These are phyloP conservation scores for Trypoxylus dichotomus DNA, from an alignment of 1,140 invertebrate species.

Conservation along the genomic window DNA sequence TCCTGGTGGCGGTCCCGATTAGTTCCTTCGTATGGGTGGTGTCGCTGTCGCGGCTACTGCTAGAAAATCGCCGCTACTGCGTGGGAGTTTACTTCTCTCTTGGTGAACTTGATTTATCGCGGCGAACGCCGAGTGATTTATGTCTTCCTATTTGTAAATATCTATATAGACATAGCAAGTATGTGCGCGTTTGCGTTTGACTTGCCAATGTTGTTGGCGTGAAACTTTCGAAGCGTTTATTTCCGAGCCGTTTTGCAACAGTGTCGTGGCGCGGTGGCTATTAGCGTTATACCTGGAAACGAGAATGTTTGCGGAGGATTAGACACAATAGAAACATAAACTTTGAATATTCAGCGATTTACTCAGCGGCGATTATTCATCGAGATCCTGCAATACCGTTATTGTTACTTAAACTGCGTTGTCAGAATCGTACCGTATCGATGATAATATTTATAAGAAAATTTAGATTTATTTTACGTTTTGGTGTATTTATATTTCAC, in stretches of 20 bases:
- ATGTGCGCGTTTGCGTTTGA: not conserved
- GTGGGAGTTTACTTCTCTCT: not conserved
- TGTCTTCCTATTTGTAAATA: conserved; percentile 17
- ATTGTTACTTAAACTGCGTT: not conserved
- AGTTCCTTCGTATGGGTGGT: not conserved
- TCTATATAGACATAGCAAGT: not conserved
- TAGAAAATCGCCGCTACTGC: not conserved
- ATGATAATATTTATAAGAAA: too few relatives aligned
- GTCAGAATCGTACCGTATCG: too few relatives aligned
- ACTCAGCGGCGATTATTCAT: too few relatives aligned
- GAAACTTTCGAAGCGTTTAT: not conserved
- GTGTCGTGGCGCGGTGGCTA: not conserved
- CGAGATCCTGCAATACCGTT: not conserved
- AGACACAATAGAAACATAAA: not conserved
- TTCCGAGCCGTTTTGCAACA: not conserved
- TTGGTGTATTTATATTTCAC: too few relatives aligned
- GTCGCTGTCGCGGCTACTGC: not conserved
- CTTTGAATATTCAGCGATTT: not conserved
- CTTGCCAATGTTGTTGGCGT: not conserved
- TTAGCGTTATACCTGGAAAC: not conserved
- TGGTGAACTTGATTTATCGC: conserved; percentile 8
- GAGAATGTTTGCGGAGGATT: not conserved
- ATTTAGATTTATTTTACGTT: too few relatives aligned
- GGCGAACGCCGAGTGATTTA: not conserved
- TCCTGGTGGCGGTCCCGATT: not conserved